Conservation (phyloP, 2,888 invertebrate genomes). For the Pyrrhia umbra region DNA sequence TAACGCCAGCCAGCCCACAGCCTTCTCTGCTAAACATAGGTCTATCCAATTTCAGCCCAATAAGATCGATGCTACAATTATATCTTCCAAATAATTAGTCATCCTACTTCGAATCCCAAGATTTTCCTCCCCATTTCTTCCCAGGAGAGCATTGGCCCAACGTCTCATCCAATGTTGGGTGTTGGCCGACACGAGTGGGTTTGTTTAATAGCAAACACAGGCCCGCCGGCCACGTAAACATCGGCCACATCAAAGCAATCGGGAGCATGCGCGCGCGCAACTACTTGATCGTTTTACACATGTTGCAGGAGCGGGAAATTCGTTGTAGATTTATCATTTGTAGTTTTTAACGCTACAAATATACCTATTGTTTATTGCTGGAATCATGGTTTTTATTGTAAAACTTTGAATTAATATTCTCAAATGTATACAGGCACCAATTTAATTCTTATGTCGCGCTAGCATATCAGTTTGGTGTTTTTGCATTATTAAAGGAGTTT, state of each 20-base stretch:
- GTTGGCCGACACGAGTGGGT: slow-evolving; percentile 73
- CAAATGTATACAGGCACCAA: too few species aligned
- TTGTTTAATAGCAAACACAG: slow-evolving; percentile 85
- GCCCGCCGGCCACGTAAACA: slow-evolving; percentile 82
- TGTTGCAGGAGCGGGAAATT: slow-evolving; percentile 26
- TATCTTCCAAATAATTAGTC: neutral
- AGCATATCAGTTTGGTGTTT: neutral
- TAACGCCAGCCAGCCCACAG: too few species aligned
- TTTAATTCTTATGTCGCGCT: too few species aligned
- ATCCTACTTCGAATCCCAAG: slow-evolving; percentile 16
- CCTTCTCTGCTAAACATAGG: neutral
- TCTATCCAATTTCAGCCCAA: neutral
- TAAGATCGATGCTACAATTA: too few species aligned
- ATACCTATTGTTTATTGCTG: neutral
- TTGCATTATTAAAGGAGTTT: neutral
- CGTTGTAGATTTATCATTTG: neutral
- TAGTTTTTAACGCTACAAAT: slow-evolving; percentile 4
- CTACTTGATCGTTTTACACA: slow-evolving; percentile 67
- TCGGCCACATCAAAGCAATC: slow-evolving; percentile 84
- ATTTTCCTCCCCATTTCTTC: slow-evolving; percentile 15
- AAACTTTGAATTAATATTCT: too few species aligned
- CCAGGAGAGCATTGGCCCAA: slow-evolving; percentile 35
- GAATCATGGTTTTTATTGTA: neutral
- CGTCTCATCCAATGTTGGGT: slow-evolving; percentile 60
- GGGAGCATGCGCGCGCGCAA: slow-evolving; percentile 51